Conservation (phyloP, 1,140 invertebrate species). For the Rhynchophorus ferrugineus region DNA sequence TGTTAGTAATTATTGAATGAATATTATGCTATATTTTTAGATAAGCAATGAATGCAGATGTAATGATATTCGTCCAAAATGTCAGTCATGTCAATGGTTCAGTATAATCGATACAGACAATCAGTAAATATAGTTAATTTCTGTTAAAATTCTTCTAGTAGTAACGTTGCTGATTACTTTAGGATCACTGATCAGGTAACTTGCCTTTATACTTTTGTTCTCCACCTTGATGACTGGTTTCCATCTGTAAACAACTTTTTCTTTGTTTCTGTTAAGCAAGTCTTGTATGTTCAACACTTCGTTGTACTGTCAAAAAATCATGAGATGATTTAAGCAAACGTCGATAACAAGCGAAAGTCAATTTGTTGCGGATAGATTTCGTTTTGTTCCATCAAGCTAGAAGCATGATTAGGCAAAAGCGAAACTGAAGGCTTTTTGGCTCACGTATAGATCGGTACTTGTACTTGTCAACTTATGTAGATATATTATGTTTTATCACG, state of each 20-base stretch:
- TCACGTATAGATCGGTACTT: too few relatives aligned
- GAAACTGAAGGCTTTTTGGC: neutral
- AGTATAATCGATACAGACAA: conserved; percentile 1
- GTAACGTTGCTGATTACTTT: neutral
- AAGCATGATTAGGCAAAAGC: neutral
- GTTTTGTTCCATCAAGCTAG: neutral
- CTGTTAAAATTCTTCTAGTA: neutral
- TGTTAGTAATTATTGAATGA: neutral
- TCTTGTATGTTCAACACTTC: conserved; percentile 29
- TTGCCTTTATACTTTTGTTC: conserved; percentile 18
- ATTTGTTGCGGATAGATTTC: too few relatives aligned
- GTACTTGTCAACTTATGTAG: too few relatives aligned
- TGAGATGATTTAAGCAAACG: conserved; percentile 10
- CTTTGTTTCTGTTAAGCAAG: conserved; percentile 21
- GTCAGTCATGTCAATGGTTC: conserved; percentile 9
- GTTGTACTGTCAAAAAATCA: conserved; percentile 24
- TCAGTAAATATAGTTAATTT: neutral
- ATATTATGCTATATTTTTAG: too few relatives aligned
- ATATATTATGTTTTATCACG: too few relatives aligned
- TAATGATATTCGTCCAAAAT: too few relatives aligned
- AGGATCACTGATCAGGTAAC: neutral
- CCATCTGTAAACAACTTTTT: conserved; percentile 23
- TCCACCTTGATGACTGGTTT: conserved; percentile 26
- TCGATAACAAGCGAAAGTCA: too few relatives aligned
- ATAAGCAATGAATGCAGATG: too few relatives aligned